phyloP scores from a whole-genome alignment of 2,113 vertebrate genomes.

The Gopherus evgoodei region DNA sequence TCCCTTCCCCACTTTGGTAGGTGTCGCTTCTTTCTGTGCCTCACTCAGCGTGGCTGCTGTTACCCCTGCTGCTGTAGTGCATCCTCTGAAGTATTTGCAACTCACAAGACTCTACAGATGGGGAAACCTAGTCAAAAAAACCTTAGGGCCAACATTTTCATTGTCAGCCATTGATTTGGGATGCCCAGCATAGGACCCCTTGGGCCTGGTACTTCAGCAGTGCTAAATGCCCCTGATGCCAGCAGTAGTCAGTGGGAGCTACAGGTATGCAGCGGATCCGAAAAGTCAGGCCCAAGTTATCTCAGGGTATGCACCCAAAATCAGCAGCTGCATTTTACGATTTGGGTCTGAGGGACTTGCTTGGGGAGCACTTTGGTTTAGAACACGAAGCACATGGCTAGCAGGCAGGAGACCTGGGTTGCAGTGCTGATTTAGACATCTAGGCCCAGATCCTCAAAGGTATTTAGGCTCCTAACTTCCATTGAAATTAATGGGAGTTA shows the following conservation, averaged over 20 bases:
- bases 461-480: not conserved
- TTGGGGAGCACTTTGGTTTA: not conserved
- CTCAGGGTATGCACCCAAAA: not conserved
- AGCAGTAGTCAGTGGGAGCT: not conserved
- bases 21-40: not conserved
- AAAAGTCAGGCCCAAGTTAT: not conserved
- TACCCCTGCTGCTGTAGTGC: accelerated
- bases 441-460: not conserved
- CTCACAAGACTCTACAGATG: not conserved
- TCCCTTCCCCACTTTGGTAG: not conserved
- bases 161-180: not conserved
- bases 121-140: not conserved
- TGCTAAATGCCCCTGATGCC: not conserved
- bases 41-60: not conserved
- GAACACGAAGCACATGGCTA: not conserved
- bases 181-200: not conserved
- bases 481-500: not conserved
- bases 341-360: not conserved
- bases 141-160: accelerated
- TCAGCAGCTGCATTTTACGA: not conserved
- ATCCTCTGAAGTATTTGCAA: not conserved
- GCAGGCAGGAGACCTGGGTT: not conserved
- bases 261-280: not conserved
- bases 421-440: not conserved
- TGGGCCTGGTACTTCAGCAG: not conserved